Conservation (phyloP, 2,797 vertebrate genomes). For the Mionectes olivaceus region DNA sequence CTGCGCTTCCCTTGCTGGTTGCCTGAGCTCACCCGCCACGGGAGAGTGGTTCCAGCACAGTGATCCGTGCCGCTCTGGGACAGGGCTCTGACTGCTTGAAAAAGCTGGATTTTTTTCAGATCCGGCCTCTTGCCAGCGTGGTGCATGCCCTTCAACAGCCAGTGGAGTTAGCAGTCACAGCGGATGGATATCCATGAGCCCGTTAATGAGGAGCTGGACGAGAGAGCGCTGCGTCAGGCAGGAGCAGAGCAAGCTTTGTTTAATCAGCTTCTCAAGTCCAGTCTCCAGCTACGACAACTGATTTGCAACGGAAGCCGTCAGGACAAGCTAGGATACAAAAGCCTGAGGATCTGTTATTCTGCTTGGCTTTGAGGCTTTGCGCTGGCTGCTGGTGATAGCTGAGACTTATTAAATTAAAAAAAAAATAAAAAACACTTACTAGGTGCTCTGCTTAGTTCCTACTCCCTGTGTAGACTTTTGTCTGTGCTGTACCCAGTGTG, state of each 20-base stretch:
- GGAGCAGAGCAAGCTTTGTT: conserved; percentile 39
- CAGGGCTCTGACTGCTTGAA: background rate
- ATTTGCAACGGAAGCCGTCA: conserved; percentile 32
- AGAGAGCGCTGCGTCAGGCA: background rate
- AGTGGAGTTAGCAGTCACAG: conserved; percentile 28
- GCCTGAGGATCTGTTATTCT: conserved; percentile 47
- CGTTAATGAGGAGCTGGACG: conserved; percentile 35
- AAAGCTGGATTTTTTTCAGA: conserved; percentile 23
- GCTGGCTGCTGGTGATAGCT: conserved; percentile 15
- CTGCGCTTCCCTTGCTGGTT: background rate
- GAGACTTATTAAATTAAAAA: conserved; percentile 24
- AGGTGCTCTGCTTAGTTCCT: background rate
- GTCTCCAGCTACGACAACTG: conserved; percentile 16
- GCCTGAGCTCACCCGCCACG: background rate
- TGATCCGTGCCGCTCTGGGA: background rate
- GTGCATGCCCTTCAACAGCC: conserved; percentile 25
- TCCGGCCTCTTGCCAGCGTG: background rate
- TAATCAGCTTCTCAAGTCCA: conserved; percentile 48
- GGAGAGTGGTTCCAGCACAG: background rate
- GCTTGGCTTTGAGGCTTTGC: conserved; percentile 47
- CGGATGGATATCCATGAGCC: conserved; percentile 20
- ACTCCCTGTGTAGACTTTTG: background rate
- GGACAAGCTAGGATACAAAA: conserved; percentile 47
- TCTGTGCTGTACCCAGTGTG: background rate
- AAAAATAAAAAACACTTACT: background rate